These are phyloP conservation scores for Opisthograptis luteolata DNA, from an alignment of 2,888 invertebrate species.

Conservation along the genomic window DNA sequence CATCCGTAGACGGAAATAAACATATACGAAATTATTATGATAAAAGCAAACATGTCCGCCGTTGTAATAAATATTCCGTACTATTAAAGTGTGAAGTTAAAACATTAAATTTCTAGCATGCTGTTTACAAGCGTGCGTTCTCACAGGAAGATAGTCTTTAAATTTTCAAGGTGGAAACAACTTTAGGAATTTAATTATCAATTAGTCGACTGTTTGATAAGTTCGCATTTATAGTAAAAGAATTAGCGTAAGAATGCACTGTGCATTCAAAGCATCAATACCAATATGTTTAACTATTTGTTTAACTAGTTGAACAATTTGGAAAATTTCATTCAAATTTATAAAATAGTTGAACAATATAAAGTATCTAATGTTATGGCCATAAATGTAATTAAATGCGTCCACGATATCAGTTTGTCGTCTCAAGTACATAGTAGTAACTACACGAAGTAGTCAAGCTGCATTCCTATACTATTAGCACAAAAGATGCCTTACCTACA, in stretches of 20 bases:
- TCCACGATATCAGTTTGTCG: slow-evolving; percentile 31
- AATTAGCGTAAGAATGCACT: slow-evolving; percentile 4
- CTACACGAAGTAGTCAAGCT: slow-evolving; percentile 43
- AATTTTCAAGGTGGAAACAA: slow-evolving; percentile 35
- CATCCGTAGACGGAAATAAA: slow-evolving; percentile 25
- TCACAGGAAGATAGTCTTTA: slow-evolving; percentile 34
- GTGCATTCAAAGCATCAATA: too few species aligned
- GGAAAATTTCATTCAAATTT: too few species aligned
- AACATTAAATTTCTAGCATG: slow-evolving; percentile 29
- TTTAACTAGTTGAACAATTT: too few species aligned
- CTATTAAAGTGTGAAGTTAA: slow-evolving; percentile 24
- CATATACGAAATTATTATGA: slow-evolving; percentile 10
- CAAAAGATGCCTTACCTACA: slow-evolving; percentile 46
- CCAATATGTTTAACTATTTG: too few species aligned
- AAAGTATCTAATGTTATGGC: background rate
- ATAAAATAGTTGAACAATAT: too few species aligned
- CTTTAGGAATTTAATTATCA: slow-evolving; percentile 27
- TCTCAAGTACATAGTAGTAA: slow-evolving; percentile 35
- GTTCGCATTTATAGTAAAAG: slow-evolving; percentile 8
- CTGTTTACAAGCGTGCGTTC: slow-evolving; percentile 31
- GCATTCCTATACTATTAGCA: slow-evolving; percentile 57
- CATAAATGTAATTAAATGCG: slow-evolving; percentile 13
- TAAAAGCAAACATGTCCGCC: slow-evolving; percentile 2
- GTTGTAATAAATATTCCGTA: slow-evolving; percentile 26
- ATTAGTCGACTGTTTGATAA: slow-evolving; percentile 22